phyloP scores from a whole-genome alignment of 2,113 vertebrate genomes.

The Pteronura brasiliensis region DNA sequence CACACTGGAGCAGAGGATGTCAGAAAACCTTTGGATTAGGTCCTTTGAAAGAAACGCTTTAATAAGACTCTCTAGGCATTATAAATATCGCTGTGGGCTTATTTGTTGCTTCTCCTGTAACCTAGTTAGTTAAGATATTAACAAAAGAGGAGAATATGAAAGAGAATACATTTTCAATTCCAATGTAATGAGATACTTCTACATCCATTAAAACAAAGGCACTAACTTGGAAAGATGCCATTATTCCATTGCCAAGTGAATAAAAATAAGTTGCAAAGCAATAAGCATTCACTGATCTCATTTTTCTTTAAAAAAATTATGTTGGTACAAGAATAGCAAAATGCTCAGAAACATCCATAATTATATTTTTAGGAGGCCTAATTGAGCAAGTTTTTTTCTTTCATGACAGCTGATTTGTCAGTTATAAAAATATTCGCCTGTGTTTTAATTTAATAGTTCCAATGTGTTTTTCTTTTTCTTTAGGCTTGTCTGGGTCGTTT shows the following conservation, averaged over 20 bases:
- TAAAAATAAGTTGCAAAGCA: conserved; percentile 50
- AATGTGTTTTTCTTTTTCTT: neutral
- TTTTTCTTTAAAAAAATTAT: conserved; percentile 8
- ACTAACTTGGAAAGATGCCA: conserved; percentile 33
- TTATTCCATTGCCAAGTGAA: conserved; percentile 47
- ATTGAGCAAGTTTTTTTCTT: neutral
- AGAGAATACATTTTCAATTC: neutral
- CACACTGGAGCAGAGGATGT: neutral
- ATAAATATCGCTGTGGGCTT: neutral
- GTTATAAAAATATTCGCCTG: conserved; percentile 35
- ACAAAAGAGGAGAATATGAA: conserved; percentile 17
- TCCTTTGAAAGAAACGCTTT: conserved; percentile 18
- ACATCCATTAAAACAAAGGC: conserved; percentile 32
- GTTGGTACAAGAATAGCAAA: conserved; percentile 24
- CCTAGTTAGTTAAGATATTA: conserved; percentile 27
- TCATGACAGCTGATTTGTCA: conserved; percentile 9
- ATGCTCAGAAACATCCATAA: conserved; percentile 25
- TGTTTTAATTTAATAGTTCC: conserved; percentile 27
- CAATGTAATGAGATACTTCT: neutral
- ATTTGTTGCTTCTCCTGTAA: neutral
- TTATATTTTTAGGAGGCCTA: neutral
- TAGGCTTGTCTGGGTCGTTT: neutral
- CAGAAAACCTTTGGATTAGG: neutral
- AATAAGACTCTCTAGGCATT: conserved; percentile 6
- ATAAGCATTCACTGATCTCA: neutral